Base-by-base conservation (phyloP, 2,113 vertebrate species). In the Camelus bactrianus region DNA sequence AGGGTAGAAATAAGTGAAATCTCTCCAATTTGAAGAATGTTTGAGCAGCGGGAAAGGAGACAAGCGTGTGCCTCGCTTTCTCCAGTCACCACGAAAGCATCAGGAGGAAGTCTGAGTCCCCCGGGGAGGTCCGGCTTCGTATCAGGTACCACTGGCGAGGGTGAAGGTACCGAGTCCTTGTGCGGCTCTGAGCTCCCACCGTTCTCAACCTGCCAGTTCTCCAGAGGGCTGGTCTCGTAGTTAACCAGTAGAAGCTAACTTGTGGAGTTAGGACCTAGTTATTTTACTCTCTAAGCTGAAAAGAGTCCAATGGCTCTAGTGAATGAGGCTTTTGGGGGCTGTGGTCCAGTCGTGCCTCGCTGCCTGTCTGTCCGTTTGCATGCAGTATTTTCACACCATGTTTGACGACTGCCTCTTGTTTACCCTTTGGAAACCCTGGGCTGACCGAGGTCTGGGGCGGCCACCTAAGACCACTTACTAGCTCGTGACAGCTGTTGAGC, bases 321-420 rank as follows among this genome's bases (percentile, higher is more conserved):
- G 6, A 89, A 42, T 1, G 97, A 88, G 92, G 91, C 93, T 95
- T 58, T 24, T 1, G 42, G 79, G 89, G 54, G 30, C 69, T 10
- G 38, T 1, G 32, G 10, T 2, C 65, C 42, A 1, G 73, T 20
- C 62, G 1, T 1, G 1, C 60, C 52, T 54, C 0, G 0, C 85
- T 2, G 0, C 79, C 72, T 12, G 48, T 60, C 92, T 88, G 62
- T 85, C 93, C 96, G 38, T 82, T 81, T 98, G 98, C 98, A 97
- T 97, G 98, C 95, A 35, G 70, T 89, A 8, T 86, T 92, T 96
- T 4, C 72, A 70, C 83, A 22, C 54, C 58, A 8, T 1, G 3
- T 67, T 56, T 42, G 95, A 77, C 64, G 70, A 67, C 92, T 67
- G 64, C 95, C 79, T 86, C 76, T 93, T 3, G 0, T 42, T 79